These are phyloP conservation scores for Poliocrania exsul DNA, from an alignment of 2,797 vertebrate genomes.

Conservation along the genomic window DNA sequence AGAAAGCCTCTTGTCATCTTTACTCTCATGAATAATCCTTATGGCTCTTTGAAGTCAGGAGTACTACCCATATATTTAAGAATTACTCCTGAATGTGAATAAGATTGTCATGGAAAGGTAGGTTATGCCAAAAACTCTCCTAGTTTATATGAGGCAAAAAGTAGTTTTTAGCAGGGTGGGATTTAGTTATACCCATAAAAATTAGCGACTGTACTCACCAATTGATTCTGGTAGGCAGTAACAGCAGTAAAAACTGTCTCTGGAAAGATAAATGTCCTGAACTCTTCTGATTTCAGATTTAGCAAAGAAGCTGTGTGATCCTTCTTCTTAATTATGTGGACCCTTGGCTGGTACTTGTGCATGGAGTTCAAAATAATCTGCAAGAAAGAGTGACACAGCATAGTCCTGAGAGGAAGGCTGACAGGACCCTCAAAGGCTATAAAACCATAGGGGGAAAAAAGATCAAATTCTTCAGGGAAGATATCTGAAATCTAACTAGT, in stretches of 20 bases:
- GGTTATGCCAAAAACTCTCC: background rate
- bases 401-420: background rate
- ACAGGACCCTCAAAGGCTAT: background rate
- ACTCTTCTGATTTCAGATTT: constrained; percentile 97
- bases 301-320: constrained; percentile 96
- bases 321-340: constrained; percentile 99
- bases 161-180: background rate
- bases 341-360: constrained; percentile 99
- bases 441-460: background rate
- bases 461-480: background rate
- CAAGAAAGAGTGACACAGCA: background rate
- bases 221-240: constrained; percentile 97
- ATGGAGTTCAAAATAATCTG: constrained; percentile 99
- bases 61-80: background rate
- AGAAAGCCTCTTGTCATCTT: background rate
- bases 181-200: background rate
- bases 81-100: background rate
- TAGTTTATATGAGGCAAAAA: background rate
- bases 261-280: constrained; percentile 94
- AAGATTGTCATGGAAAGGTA: background rate
- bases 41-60: background rate
- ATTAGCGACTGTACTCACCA: constrained; percentile 83
- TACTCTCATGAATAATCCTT: background rate
- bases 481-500: background rate
- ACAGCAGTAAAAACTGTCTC: constrained; percentile 98